Evolutionary conservation across 2,888 invertebrate genomes (phyloP).

Genomic region (Caenorhabditis imperialis): DNA sequence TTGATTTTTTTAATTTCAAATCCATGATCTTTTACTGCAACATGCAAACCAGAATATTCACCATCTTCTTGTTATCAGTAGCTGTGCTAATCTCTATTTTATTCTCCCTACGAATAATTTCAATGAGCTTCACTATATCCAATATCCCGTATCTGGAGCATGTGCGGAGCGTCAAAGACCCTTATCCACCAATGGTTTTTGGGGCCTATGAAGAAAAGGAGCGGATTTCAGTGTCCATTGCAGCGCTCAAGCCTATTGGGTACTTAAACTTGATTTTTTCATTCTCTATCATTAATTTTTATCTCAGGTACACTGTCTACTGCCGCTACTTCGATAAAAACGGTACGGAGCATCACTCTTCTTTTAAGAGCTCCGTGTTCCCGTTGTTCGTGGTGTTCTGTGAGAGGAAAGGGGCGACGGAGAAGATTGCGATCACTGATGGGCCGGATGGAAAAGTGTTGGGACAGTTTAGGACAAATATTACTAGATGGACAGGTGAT

Average conservation of each 20-base stretch:
- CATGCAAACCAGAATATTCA: too few relatives aligned
- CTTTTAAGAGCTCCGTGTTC: constrained; percentile 31
- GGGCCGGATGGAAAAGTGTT: constrained; percentile 1
- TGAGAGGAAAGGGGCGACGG: constrained; percentile 18
- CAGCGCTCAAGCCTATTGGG: constrained; percentile 38
- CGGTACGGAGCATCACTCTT: constrained; percentile 25
- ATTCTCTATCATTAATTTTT: too few relatives aligned
- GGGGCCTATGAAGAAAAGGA: constrained; percentile 20
- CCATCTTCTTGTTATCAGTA: too few relatives aligned
- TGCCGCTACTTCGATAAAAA: constrained; percentile 31
- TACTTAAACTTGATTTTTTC: too few relatives aligned
- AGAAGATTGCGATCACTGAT: constrained; percentile 27
- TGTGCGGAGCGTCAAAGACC: constrained; percentile 20
- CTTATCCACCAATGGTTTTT: constrained; percentile 30
- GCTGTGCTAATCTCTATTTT: too few relatives aligned
- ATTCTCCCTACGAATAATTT: too few relatives aligned
- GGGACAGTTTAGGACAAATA: constrained; percentile 19
- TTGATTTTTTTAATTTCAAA: too few relatives aligned
- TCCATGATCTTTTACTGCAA: too few relatives aligned
- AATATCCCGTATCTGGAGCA: constrained; percentile 20
- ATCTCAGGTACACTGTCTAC: constrained; percentile 28
- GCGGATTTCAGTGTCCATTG: constrained; percentile 32
- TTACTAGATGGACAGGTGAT: constrained; percentile 28
- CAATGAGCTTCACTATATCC: constrained; percentile 5
- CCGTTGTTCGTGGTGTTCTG: constrained; percentile 35